Conservation (phyloP, 2,797 vertebrate species). For the Amphiprion clarkii region DNA sequence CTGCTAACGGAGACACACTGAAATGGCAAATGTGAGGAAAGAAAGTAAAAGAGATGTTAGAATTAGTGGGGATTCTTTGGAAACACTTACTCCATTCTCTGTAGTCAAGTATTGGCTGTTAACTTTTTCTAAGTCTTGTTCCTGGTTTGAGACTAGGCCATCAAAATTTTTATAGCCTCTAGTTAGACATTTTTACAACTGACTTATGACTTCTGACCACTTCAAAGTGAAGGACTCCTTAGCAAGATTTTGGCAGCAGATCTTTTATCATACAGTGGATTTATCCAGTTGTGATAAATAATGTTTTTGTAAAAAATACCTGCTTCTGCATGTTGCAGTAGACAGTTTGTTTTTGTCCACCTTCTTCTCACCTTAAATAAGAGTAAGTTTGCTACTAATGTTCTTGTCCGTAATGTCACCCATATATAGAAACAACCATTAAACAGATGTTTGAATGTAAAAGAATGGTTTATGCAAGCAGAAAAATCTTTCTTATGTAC, state of each 20-base stretch:
- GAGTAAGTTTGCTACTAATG: background rate
- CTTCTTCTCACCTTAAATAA: background rate
- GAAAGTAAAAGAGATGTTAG: constrained; percentile 32
- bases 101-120: constrained; percentile 6
- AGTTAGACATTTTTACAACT: background rate
- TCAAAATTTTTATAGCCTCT: background rate
- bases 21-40: constrained; percentile 52
- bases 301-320: background rate
- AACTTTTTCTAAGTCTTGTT: constrained; percentile 4
- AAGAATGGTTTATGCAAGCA: background rate
- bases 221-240: background rate
- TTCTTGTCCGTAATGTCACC: no score
- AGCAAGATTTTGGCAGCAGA: background rate
- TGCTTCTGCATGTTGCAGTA: background rate
- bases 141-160: background rate
- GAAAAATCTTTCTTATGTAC: no score
- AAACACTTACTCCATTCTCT: constrained; percentile 22
- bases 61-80: constrained; percentile 36
- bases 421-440: background rate
- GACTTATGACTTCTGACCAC: background rate
- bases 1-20: constrained; percentile 51
- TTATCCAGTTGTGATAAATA: constrained; percentile 9
- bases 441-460: background rate
- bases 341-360: background rate
- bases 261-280: constrained; percentile 2